These are phyloP conservation scores for Coptotermes formosanus DNA, from an alignment of 1,140 invertebrate species.

Conservation along the genomic window DNA sequence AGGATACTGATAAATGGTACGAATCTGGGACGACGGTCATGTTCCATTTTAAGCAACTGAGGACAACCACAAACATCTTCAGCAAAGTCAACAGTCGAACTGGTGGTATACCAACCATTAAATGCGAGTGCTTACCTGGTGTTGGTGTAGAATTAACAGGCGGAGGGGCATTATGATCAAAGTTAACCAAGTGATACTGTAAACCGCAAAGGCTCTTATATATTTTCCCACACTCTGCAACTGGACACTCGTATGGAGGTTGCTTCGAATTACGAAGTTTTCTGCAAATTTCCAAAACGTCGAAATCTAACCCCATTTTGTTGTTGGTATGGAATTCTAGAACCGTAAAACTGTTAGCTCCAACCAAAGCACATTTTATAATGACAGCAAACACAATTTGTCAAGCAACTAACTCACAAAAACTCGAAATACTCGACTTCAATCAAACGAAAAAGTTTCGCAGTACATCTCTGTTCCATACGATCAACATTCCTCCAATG, in stretches of 20 bases:
- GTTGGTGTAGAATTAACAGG: conserved; percentile 31
- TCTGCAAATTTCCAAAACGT: conserved; percentile 79
- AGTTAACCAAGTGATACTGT: conserved; percentile 81
- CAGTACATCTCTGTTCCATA: neutral
- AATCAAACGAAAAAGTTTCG: neutral
- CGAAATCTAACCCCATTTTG: conserved; percentile 75
- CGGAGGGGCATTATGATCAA: conserved; percentile 72
- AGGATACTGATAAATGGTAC: too few relatives aligned
- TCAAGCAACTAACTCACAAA: neutral
- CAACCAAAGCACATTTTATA: neutral
- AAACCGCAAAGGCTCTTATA: conserved; percentile 84
- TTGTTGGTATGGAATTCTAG: neutral
- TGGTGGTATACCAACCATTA: too few relatives aligned
- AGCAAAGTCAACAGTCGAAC: too few relatives aligned
- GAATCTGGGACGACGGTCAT: too few relatives aligned
- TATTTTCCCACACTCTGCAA: conserved; percentile 77
- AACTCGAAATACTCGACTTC: neutral
- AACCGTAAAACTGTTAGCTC: neutral
- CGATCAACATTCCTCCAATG: neutral
- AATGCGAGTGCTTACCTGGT: conserved; percentile 19
- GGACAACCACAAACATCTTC: too few relatives aligned
- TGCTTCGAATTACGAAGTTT: conserved; percentile 74
- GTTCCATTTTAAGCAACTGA: too few relatives aligned
- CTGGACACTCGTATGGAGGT: conserved; percentile 81
- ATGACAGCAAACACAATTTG: too few relatives aligned